Percentiles rank a stretch among this genome's conserved stretches.
phyloP scores from a whole-genome alignment of 2,888 invertebrate species.

The Odontocerum albicorne region DNA sequence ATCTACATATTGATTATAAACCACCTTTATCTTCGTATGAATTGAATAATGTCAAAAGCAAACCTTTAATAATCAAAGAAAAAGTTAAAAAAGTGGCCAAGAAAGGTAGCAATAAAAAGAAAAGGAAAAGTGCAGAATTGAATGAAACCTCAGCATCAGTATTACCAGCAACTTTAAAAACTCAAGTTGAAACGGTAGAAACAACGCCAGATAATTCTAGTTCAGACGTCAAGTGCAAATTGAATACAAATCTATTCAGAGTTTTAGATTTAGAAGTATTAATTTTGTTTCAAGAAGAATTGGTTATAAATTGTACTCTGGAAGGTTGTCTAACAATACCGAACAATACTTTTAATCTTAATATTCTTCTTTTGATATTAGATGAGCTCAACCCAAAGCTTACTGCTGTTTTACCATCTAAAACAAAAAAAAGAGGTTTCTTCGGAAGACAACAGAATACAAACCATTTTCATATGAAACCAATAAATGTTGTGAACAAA shows the following conservation, averaged over 20 bases:
- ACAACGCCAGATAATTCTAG: neutral
- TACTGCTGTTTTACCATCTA: constrained; percentile 45
- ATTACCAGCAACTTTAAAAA: constrained; percentile 44
- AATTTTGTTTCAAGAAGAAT: constrained; percentile 21
- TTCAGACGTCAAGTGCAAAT: constrained; percentile 14
- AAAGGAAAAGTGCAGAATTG: constrained; percentile 41
- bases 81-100: constrained; percentile 42
- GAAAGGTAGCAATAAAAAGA: constrained; percentile 41
- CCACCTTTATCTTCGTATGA: constrained; percentile 45
- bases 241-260: constrained; percentile 25
- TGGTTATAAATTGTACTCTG: constrained; percentile 25
- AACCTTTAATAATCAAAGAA: constrained; percentile 23
- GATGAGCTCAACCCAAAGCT: constrained; percentile 63
- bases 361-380: constrained; percentile 46
- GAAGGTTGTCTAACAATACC: constrained; percentile 13
- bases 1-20: constrained; percentile 46
- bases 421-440: constrained; percentile 31
- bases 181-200: constrained; percentile 42
- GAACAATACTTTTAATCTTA: constrained; percentile 15
- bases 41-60: constrained; percentile 7
- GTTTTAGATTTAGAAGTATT: constrained; percentile 28
- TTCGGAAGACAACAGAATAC: constrained; percentile 10
- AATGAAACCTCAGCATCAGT: constrained; percentile 46
- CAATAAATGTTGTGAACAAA: constrained; percentile 41
- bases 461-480: constrained; percentile 37